Evolutionary conservation across 2,113 vertebrate genomes (phyloP), one percentile per base, ranked within the genome.

Genomic region (Menura novaehollandiae): DNA sequence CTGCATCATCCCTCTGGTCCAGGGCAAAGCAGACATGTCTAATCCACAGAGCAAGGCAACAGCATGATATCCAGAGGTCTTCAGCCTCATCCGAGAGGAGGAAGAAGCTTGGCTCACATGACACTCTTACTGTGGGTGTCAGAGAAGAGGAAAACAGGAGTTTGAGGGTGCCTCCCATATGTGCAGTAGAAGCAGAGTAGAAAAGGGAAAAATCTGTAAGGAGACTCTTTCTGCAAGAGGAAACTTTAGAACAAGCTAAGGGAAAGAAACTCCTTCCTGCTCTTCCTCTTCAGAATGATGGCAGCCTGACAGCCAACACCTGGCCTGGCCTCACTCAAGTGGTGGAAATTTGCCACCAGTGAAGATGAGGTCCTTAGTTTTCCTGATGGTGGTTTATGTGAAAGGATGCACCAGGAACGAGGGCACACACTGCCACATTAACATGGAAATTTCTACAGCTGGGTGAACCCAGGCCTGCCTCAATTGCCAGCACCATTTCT

Each of bases 401-500:
- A 60, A 83, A 73, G 16, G 24, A 13, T 35, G 12, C 49, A 35
- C 16, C 18, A 27, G 33, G 44, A 56, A 27, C 1, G 0, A 64
- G 26, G 28, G 26, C 12, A 27, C 5, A 19, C 0, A 2, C 43
- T 60, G 33, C 22, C 2, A 0, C 3, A 3, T 41, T 84, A 49
- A 35, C 44, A 23, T 0, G 55, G 35, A 59, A 56, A 27, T 62
- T 44, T 59, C 46, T 76, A 10, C 30, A 60, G 37, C 27, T 43
- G 22, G 8, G 20, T 56, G 22, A 85, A 67, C 15, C 6, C 12
- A n/a, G 16, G 22, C 7, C 33, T 72, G 12, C 20, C 33, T 60
- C 53, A 43, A 10, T 5, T 27, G 3, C 39, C 33, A 47, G 49
- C 12, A 28, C 39, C 11, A 8, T 77, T 71, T 74, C 60, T 69